Evolutionary conservation across 2,797 vertebrate species (phyloP).

Genomic region (Sebastes goodei): DNA sequence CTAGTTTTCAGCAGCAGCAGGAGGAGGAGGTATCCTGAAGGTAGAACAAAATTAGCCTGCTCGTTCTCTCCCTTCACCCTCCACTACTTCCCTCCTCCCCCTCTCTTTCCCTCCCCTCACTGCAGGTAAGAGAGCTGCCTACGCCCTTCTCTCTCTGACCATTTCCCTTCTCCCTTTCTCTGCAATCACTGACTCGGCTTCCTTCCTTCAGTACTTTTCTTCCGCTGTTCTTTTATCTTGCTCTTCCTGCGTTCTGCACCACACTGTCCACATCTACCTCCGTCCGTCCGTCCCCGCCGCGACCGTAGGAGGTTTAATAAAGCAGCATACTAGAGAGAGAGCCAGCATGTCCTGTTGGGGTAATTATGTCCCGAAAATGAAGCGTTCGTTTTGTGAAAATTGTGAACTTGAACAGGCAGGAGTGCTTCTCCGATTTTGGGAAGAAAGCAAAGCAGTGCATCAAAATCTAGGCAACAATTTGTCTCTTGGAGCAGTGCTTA

Average conservation of each 20-base stretch:
- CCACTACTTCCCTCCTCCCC: neutral
- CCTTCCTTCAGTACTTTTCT: constrained; percentile 1
- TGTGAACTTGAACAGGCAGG: neutral
- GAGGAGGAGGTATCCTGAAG: constrained; percentile 53
- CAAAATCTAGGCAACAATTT: neutral
- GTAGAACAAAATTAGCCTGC: constrained; percentile 51
- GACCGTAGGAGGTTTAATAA: constrained; percentile 49
- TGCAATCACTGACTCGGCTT: constrained; percentile 11
- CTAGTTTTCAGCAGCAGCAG: constrained; percentile 35
- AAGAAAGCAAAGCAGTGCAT: neutral
- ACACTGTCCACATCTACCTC: neutral
- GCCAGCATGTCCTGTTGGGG: constrained; percentile 29
- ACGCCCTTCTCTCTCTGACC: constrained; percentile 1
- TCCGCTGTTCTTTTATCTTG: constrained; percentile 8
- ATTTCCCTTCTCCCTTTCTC: constrained; percentile 1
- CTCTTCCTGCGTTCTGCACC: neutral
- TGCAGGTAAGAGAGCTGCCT: constrained; percentile 34
- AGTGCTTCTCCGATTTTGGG: neutral
- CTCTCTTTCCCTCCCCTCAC: neutral
- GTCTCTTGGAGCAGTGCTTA: neutral
- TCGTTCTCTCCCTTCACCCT: constrained; percentile 24
- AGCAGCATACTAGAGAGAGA: constrained; percentile 35
- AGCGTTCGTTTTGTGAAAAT: constrained; percentile 27
- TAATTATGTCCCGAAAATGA: constrained; percentile 47
- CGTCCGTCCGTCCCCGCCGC: neutral